Base-by-base conservation (phyloP, 2,797 vertebrate species). In the Mormyrus hasselquistii region DNA sequence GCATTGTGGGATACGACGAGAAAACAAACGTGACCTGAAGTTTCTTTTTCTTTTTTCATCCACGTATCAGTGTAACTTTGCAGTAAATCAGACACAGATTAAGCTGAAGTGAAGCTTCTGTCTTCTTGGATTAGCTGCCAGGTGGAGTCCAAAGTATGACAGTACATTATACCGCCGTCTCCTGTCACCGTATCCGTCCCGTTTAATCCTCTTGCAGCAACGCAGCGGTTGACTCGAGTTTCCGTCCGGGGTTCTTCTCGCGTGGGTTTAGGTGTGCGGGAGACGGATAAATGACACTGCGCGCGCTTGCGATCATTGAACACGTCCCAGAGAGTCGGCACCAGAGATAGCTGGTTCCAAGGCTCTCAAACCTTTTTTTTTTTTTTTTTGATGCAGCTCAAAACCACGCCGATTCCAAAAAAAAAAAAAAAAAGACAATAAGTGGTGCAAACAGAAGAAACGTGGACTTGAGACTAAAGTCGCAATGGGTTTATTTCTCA, bases 401-500 rank as follows among this genome's bases (percentile, higher is more conserved):
- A 87, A 90, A 89, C 53, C 91, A 93, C 90, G 93, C 93, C 90
- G 93, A 92, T 93, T 92, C 92, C 91, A 93, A 94, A 83, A 95
- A 50, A 44, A 55, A 50, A 44, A 55, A 95, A 94, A 94, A 95
- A 94, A 94, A 94, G 92, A 94, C 91, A 90, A 92, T 91, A 92
- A 91, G 49, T 22, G 49, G 44, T 49, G 86, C 47, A 44, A 93
- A 94, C 93, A 93, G 55, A 84, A 87, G 44, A 22, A 94, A 94
- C 93, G 94, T 94, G 93, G 93, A 94, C 95, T 92, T 94, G 92
- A 94, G 93, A 92, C 92, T 90, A 90, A 93, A 94, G 93, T 94
- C 92, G 92, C 94, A 94, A 93, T 93, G 94, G 94, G 94, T 94
- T 95, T 95, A 94, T 94, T 94, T 95, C 94, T 94, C 93, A 94